A percentile compares a stretch with the other conserved stretches of the same genome.
These are phyloP conservation scores for Uria aalge DNA, from an alignment of 2,113 vertebrate genomes.

Conservation along the genomic window DNA sequence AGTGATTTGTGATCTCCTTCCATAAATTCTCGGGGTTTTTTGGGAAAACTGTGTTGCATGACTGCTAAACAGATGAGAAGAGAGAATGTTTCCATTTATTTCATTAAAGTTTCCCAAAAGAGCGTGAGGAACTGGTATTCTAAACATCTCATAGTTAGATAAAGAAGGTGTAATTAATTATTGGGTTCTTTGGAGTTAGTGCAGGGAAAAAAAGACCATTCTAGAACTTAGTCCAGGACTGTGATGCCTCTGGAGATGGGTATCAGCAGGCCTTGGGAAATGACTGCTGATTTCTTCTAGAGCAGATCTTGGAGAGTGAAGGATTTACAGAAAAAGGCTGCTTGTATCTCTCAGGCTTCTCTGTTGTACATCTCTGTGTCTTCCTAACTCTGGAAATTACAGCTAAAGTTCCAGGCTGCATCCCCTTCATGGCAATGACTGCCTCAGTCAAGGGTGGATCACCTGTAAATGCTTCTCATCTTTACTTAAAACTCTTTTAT, in stretches of 20 bases:
- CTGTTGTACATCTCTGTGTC: background rate
- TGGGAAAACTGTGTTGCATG: background rate
- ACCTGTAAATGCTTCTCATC: background rate
- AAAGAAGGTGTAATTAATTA: background rate
- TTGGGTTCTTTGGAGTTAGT: background rate
- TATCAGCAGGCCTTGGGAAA: background rate
- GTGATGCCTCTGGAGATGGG: background rate
- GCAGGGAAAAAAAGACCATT: background rate
- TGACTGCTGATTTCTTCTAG: background rate
- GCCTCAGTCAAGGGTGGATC: background rate
- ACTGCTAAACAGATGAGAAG: background rate
- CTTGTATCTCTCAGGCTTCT: background rate
- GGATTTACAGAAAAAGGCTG: background rate
- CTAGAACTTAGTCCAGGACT: background rate
- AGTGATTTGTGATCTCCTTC: background rate
- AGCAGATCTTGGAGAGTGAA: background rate
- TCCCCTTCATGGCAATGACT: fast-evolving
- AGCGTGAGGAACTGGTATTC: background rate
- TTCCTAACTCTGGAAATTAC: background rate
- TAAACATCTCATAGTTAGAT: background rate
- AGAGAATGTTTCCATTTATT: background rate
- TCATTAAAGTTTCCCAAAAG: background rate
- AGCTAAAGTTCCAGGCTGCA: background rate
- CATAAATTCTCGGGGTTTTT: background rate
- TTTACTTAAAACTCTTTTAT: background rate